These are phyloP conservation scores for Astropecten irregularis DNA, from an alignment of 53 echinoderm and acorn worm genomes.

Conservation along the genomic window DNA sequence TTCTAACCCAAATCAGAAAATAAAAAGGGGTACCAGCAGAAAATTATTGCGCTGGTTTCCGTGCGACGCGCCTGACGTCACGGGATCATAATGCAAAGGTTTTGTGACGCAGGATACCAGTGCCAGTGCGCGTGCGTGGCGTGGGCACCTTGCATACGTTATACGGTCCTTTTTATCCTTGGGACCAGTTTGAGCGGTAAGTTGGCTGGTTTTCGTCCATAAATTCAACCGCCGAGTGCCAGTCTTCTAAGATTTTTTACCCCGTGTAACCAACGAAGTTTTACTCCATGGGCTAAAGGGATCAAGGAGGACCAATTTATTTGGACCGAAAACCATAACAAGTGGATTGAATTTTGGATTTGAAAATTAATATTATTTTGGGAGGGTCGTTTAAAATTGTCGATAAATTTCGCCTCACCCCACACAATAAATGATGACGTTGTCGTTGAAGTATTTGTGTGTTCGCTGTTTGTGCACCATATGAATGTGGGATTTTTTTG, in stretches of 20 bases:
- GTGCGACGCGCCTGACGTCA: conserved; percentile 25
- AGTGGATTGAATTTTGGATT: too few relatives aligned
- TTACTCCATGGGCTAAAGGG: background rate
- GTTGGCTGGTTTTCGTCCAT: conserved; percentile 5
- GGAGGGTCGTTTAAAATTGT: too few relatives aligned
- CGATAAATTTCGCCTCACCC: background rate
- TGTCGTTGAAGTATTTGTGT: background rate
- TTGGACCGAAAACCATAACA: background rate
- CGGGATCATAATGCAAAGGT: background rate
- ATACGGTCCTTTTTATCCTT: conserved; percentile 24
- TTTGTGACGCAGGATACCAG: conserved; percentile 48
- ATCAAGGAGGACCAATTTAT: background rate
- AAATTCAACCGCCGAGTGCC: conserved; percentile 21
- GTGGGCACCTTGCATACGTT: conserved; percentile 23
- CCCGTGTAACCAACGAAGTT: conserved; percentile 11
- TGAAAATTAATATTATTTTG: too few relatives aligned
- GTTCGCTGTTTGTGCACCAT: background rate
- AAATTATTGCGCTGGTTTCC: conserved; percentile 32
- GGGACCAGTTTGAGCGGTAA: conserved; percentile 44
- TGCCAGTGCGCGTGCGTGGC: conserved; percentile 49
- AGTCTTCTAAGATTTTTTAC: conserved; percentile 23
- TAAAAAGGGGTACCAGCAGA: conserved; percentile 34
- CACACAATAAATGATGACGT: background rate
- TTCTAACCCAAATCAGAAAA: too few relatives aligned
- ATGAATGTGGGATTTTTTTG: too few relatives aligned